These are phyloP conservation scores for Psilopsiagon aymara DNA, from an alignment of 2,113 vertebrate species.

Conservation along the genomic window DNA sequence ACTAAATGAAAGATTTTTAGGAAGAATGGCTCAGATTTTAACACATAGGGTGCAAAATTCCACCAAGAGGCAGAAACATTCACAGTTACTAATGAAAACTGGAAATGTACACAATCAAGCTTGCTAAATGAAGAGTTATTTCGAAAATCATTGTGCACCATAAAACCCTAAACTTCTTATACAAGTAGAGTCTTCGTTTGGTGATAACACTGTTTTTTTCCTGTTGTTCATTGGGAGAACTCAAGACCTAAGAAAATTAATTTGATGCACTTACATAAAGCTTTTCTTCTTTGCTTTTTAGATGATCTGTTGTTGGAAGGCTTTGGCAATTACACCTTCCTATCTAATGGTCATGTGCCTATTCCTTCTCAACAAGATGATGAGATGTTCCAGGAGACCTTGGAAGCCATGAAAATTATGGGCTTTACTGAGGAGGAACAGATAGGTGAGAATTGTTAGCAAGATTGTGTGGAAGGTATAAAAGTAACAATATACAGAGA, in stretches of 20 bases:
- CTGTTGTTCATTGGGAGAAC: not conserved
- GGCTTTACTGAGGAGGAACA: conserved; percentile 92
- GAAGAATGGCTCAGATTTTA: not conserved
- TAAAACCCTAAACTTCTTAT: not conserved
- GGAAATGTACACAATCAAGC: not conserved
- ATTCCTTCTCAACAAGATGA: conserved; percentile 89
- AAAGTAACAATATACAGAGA: not conserved
- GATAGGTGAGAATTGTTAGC: conserved; percentile 69
- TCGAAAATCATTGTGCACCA: not conserved
- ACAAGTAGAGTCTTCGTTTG: not conserved
- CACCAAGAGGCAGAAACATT: not conserved
- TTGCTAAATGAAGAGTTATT: not conserved
- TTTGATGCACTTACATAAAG: not conserved
- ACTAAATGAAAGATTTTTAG: not conserved
- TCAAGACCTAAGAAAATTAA: not conserved
- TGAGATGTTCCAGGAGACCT: conserved; percentile 89
- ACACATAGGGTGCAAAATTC: not conserved
- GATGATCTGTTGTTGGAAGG: conserved; percentile 90
- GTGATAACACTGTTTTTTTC: not conserved
- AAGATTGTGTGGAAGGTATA: not conserved
- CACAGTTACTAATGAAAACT: not conserved
- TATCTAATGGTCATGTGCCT: conserved; percentile 86
- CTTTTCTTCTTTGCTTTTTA: conserved; percentile 50
- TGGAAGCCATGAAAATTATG: conserved; percentile 96
- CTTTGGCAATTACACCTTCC: conserved; percentile 88